phyloP scores from a whole-genome alignment of 2,888 invertebrate genomes.

The Silvanus unidentatus region DNA sequence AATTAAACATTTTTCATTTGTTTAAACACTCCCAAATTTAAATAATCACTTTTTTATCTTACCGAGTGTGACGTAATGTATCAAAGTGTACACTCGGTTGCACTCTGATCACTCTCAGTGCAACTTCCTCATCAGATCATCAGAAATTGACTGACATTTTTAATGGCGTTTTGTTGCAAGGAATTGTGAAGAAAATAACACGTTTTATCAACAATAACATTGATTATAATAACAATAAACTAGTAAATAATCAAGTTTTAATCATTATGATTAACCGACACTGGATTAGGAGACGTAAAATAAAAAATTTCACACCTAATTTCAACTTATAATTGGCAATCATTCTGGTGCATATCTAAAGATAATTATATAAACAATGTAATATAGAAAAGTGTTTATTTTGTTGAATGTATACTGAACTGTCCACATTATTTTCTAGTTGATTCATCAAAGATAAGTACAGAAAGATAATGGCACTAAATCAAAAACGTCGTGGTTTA shows the following conservation, averaged over 20 bases:
- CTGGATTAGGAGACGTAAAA: constrained; percentile 33
- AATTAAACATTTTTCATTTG: no score
- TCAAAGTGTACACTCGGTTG: no score
- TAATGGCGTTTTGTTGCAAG: no score
- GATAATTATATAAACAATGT: constrained; percentile 32
- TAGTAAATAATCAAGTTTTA: constrained; percentile 2
- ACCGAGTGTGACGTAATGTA: no score
- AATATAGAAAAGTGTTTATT: constrained; percentile 2
- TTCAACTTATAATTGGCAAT: constrained; percentile 28
- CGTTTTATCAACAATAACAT: no score
- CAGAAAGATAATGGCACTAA: constrained; percentile 30
- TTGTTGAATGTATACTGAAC: background rate
- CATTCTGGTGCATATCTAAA: constrained; percentile 23
- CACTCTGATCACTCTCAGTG: no score
- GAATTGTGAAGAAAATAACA: no score
- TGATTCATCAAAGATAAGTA: background rate
- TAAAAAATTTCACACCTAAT: constrained; percentile 32
- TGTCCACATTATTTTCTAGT: background rate
- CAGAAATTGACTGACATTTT: no score
- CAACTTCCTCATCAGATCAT: no score
- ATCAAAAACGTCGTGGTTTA: constrained; percentile 36
- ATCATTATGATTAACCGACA: constrained; percentile 33
- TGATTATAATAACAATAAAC: no score
- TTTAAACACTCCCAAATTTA: no score
- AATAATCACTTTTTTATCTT: no score